A percentile compares a stretch with the other conserved stretches of the same genome.
Evolutionary conservation across 2,888 invertebrate genomes (phyloP).

Genomic region (Lycaena phlaeas): DNA sequence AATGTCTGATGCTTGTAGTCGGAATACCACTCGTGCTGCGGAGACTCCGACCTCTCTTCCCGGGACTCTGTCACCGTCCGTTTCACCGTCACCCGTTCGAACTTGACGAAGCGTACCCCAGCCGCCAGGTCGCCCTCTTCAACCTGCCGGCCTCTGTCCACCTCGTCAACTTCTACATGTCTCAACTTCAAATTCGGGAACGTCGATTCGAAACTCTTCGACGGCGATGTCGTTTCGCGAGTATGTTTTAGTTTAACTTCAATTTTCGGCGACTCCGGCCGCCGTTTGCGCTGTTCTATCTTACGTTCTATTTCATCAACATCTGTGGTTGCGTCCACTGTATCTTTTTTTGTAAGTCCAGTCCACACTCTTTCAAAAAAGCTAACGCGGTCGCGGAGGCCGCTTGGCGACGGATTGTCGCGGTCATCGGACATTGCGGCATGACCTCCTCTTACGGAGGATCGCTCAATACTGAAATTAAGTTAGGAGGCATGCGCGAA

Average conservation of each 20-base stretch:
- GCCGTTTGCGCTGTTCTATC: conserved; percentile 70
- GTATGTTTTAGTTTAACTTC: conserved; percentile 76
- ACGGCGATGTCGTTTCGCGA: conserved; percentile 61
- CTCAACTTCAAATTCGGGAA: conserved; percentile 61
- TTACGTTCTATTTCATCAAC: conserved; percentile 75
- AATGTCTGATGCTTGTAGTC: conserved; percentile 68
- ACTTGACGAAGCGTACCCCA: conserved; percentile 78
- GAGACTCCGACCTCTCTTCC: conserved; percentile 56
- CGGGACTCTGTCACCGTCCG: conserved; percentile 71
- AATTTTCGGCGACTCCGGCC: conserved; percentile 69
- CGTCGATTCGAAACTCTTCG: conserved; percentile 46
- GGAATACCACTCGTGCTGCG: conserved; percentile 61
- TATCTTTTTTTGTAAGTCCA: conserved; percentile 57
- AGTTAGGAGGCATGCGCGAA: conserved; percentile 32
- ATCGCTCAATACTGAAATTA: conserved; percentile 64
- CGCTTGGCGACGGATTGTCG: conserved; percentile 65
- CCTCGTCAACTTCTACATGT: conserved; percentile 53
- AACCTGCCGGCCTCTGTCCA: conserved; percentile 48
- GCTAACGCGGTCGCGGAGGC: conserved; percentile 81
- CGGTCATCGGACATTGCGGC: conserved; percentile 66
- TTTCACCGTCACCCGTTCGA: conserved; percentile 79
- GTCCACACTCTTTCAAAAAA: conserved; percentile 88
- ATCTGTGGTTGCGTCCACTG: conserved; percentile 60
- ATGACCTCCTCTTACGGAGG: conserved; percentile 62
- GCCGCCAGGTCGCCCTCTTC: conserved; percentile 78